phyloP scores from a whole-genome alignment of 2,797 vertebrate species.

The Mormyrops attenuatus region DNA sequence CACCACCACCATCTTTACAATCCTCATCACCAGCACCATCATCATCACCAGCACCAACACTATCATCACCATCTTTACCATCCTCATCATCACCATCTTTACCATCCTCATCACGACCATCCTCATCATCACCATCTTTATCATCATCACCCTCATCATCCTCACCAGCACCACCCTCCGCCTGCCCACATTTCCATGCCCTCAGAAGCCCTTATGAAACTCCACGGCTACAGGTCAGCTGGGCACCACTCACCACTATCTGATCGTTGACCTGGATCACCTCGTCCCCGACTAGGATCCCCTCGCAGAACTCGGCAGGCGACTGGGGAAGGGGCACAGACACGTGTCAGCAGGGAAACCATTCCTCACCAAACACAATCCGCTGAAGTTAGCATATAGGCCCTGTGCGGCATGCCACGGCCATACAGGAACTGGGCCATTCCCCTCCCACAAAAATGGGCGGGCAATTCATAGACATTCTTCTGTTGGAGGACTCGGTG shows the following conservation, averaged over 20 bases:
- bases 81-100: not conserved
- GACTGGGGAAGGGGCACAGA: slow-evolving; percentile 51
- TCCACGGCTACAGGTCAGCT: not conserved
- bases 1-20: too few species aligned
- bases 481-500: not conserved
- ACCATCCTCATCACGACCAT: too few species aligned
- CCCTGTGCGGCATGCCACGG: too few species aligned
- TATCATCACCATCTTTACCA: not conserved
- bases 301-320: slow-evolving; percentile 49
- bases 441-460: not conserved
- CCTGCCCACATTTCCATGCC: not conserved
- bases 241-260: slow-evolving; percentile 78
- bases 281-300: slow-evolving; percentile 81
- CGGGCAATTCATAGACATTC: not conserved
- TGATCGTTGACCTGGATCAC: slow-evolving; percentile 87
- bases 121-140: not conserved
- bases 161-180: not conserved
- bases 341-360: not conserved
- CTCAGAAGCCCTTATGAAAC: not conserved
- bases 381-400: not conserved
- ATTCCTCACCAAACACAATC: not conserved
- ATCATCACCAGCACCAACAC: too few species aligned
- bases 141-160: not conserved
- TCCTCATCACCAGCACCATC: too few species aligned
- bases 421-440: not conserved